Base-by-base conservation (phyloP, 2,113 vertebrate species). In the Stictonetta naevosa region DNA sequence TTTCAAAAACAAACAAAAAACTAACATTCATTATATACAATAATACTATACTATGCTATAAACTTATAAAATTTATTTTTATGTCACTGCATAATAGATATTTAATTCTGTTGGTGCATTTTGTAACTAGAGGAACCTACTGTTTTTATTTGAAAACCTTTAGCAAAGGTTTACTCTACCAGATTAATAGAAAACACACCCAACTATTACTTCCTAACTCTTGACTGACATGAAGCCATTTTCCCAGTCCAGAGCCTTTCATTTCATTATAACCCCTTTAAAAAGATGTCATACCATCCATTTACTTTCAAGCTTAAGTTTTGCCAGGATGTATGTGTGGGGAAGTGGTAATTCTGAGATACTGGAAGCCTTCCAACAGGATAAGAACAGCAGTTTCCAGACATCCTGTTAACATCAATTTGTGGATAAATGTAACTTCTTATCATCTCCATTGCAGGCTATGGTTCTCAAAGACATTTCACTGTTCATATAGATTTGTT, bases 351-450 rank as follows among this genome's bases (percentile, higher is more conserved):
- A 69, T 93, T 86, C 63, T 83, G 85, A 96, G 75, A 62, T 38
- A 59, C 10, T 86, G 72, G 69, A 92, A 91, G 52, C 76, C 81
- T 91, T 91, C 86, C 66, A 86, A 71, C 11, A 86, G 75, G 46
- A 8, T 81, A 93, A 93, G 83, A 80, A 71, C 50, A 67, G 33
- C 64, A 8, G 74, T 93, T 97, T 78, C 86, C 64, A 93, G 86
- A 60, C 48, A 90, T 78, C 48, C 60, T 84, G 52, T 60, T 92
- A 88, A 67, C 40, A 92, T 67, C 46, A 90, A 15, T 83, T 93
- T 25, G 1, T 68, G 73, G 46, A 78, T 81, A 38, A 56, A 56
- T 77, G 38, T 81, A 86, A 75, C 56, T 48, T 81, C 79, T 91
- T 93, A 94, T 85, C 83, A 71, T 92, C 64, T 88, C 86, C 34